phyloP scores from a whole-genome alignment of 2,888 invertebrate species.

The Neoitamus cyanurus region DNA sequence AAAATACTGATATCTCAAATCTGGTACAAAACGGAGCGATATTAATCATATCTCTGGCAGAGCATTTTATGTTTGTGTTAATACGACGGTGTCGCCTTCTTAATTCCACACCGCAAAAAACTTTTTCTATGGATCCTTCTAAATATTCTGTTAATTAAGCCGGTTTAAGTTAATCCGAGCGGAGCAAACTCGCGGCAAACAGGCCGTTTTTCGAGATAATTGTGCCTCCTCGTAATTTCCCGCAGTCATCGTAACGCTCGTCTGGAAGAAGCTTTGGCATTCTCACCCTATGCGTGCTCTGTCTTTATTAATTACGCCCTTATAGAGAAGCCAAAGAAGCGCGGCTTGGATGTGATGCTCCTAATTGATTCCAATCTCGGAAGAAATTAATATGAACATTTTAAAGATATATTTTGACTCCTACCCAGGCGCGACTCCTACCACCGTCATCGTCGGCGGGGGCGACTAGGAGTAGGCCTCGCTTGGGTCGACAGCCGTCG shows the following conservation, averaged over 20 bases:
- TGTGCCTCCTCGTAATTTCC: neutral
- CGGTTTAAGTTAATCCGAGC: neutral
- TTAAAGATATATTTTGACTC: neutral
- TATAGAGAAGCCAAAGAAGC: neutral
- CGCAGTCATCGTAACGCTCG: neutral
- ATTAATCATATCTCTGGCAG: too few species aligned
- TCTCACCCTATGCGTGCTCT: neutral
- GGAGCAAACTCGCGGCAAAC: neutral
- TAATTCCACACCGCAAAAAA: too few species aligned
- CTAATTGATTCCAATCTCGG: slow-evolving; percentile 20
- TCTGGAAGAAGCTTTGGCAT: neutral
- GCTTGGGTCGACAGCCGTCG: neutral
- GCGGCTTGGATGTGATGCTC: neutral
- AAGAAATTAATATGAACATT: slow-evolving; percentile 27
- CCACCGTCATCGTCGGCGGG: neutral
- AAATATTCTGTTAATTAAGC: neutral
- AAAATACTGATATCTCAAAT: too few species aligned
- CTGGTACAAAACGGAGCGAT: too few species aligned
- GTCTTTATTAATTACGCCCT: slow-evolving; percentile 1
- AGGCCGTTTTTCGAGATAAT: neutral
- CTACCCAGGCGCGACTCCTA: neutral
- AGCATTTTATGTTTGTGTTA: too few species aligned
- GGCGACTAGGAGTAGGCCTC: neutral
- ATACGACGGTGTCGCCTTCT: too few species aligned
- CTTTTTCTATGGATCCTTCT: too few species aligned